Conservation (phyloP, 92 coral and sea anemone genomes). For the Ricordea florida region DNA sequence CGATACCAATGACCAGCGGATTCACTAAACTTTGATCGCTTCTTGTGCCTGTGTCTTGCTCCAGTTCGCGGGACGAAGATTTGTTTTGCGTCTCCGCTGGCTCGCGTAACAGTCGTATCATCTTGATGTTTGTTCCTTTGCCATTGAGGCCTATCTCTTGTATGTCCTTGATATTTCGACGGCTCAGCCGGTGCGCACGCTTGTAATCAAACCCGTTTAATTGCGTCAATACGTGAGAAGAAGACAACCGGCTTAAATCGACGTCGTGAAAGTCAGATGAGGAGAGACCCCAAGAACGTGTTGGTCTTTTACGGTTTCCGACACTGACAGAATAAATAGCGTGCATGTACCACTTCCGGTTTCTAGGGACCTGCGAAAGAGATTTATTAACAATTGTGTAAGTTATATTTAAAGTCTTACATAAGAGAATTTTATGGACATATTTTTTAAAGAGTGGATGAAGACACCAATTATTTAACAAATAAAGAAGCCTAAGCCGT, state of each 20-base stretch:
- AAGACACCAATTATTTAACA: too few species aligned
- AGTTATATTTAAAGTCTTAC: neutral
- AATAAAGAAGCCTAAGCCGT: too few species aligned
- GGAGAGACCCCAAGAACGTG: neutral
- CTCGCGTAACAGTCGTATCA: constrained; percentile 66
- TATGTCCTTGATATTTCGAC: constrained; percentile 29
- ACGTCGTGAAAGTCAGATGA: neutral
- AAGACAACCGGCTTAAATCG: too few species aligned
- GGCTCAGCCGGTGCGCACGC: constrained; percentile 15
- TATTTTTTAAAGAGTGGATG: too few species aligned
- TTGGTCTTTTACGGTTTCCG: constrained; percentile 10
- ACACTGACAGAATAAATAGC: constrained; percentile 94
- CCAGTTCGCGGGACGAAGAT: neutral
- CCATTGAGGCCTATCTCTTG: constrained; percentile 50
- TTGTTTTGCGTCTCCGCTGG: constrained; percentile 30
- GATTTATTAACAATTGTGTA: neutral
- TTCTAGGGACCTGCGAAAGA: constrained; percentile 79
- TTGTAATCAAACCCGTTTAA: neutral
- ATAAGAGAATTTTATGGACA: too few species aligned
- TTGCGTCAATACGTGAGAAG: constrained; percentile 14
- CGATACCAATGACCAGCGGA: constrained; percentile 90
- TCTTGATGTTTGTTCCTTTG: constrained; percentile 79
- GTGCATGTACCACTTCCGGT: constrained; percentile 96
- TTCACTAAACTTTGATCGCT: constrained; percentile 69
- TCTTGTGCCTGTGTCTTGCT: neutral